Evolutionary conservation across 2,113 vertebrate genomes (phyloP).

Genomic region (Drymodes brunneopygia): DNA sequence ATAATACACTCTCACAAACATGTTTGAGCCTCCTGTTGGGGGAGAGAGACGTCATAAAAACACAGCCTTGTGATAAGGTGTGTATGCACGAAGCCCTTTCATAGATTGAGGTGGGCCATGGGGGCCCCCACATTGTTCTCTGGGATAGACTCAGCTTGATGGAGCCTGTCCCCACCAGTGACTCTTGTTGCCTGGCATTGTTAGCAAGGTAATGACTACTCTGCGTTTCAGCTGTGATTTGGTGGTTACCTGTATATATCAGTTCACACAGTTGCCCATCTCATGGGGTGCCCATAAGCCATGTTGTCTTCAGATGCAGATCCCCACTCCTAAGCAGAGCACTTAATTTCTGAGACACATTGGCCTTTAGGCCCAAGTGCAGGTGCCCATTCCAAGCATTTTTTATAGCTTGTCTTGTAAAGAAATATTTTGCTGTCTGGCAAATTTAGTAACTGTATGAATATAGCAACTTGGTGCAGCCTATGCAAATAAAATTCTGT

Average conservation of each 20-base stretch:
- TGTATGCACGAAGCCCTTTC: neutral
- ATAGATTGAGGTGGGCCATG: no score
- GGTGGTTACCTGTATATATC: neutral
- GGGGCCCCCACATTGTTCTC: no score
- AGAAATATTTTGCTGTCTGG: neutral
- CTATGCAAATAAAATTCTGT: neutral
- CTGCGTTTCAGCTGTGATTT: neutral
- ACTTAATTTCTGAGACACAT: neutral
- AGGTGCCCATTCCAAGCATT: neutral
- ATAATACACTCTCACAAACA: neutral
- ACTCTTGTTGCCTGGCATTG: neutral
- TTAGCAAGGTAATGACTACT: neutral
- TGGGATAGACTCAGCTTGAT: neutral
- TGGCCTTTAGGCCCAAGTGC: neutral
- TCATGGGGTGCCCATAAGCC: accelerated
- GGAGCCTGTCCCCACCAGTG: accelerated
- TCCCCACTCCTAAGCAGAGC: neutral
- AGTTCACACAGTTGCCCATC: neutral
- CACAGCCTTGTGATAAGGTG: neutral
- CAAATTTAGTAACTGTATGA: neutral
- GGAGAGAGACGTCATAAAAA: neutral
- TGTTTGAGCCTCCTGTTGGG: neutral
- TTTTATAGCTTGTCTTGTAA: neutral
- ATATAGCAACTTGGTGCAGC: neutral
- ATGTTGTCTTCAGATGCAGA: neutral